Conservation (phyloP, 2,113 vertebrate species). For the Zeus faber region DNA sequence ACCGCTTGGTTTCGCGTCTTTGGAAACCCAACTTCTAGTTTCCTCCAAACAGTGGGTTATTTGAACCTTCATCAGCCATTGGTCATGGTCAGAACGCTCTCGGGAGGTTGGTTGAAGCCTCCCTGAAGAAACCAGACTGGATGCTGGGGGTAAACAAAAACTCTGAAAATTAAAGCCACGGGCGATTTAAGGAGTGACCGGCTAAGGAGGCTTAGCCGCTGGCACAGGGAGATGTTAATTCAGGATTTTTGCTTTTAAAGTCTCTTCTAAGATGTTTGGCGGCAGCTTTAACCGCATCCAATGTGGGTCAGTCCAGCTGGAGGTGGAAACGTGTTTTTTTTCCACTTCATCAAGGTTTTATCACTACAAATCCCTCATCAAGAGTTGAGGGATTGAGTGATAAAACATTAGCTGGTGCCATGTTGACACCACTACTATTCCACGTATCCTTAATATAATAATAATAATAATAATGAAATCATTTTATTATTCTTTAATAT, state of each 20-base stretch:
- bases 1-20: too few relatives aligned
- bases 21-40: too few relatives aligned
- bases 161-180: conserved; percentile 30
- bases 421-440: conserved; percentile 5
- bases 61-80: too few relatives aligned
- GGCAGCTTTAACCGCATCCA: conserved; percentile 14
- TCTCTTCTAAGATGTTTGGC: conserved; percentile 25
- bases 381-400: conserved; percentile 24
- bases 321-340: conserved; percentile 1
- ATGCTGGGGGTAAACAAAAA: conserved; percentile 41
- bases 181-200: conserved; percentile 24
- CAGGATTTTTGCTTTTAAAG: conserved; percentile 38
- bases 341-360: too few relatives aligned
- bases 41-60: too few relatives aligned
- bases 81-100: too few relatives aligned
- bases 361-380: too few relatives aligned
- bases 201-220: conserved; percentile 28
- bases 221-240: conserved; percentile 31
- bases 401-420: conserved; percentile 1
- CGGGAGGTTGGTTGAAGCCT: too few relatives aligned
- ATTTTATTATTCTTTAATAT: too few relatives aligned
- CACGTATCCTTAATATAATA: background rate
- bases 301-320: conserved; percentile 36
- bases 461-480: too few relatives aligned
- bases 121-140: conserved; percentile 26